Base-by-base conservation (phyloP, 2,113 vertebrate species). In the Catharus minimus region DNA sequence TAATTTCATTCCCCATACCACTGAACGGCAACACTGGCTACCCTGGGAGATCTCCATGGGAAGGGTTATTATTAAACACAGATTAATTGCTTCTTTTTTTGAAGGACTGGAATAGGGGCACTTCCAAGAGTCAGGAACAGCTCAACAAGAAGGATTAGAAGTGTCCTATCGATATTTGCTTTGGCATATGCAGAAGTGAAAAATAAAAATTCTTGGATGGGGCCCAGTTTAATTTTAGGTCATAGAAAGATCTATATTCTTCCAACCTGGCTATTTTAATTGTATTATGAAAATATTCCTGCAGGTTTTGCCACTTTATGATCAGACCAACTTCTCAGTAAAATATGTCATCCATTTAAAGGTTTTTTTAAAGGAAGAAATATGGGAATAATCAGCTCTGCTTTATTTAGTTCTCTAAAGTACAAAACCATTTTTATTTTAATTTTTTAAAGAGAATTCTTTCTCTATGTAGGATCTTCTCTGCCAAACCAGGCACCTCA, bases 201-300 rank as follows among this genome's bases (percentile, higher is more conserved):
- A 95, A 78, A 62, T 64, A 75, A 64, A 69, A 80, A 28, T 60
- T 82, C 30, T 95, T 97, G 92, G 77, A 88, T 49, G 53, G 72
- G 38, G 24, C 56, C 62, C 83, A 95, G 58, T 96, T 97, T 94
- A 96, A 92, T 96, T 88, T 96, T 94, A 90, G 68, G 58, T 76
- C 82, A 68, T 61, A 82, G 33, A 95, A 95, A 96, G 15, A 39
- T 82, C 32, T 82, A 10, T 90, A 53, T 93, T 94, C 52, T 79
- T 81, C 44, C 76, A 92, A 64, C 23, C 14, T 95, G 77, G 32
- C 39, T 96, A 62, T 94, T 96, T 81, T 89, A 94, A 86, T 92
- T 83, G 65, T 88, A 87, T 95, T 96, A 92, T 94, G 41, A 60
- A 96, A 96, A 89, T 87, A 84, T 52, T 76, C 75, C 30, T 61